A percentile compares a stretch with the other conserved stretches of the same genome.
These are phyloP conservation scores for Mellilla xanthometata DNA, from an alignment of 2,888 invertebrate species.

Conservation along the genomic window DNA sequence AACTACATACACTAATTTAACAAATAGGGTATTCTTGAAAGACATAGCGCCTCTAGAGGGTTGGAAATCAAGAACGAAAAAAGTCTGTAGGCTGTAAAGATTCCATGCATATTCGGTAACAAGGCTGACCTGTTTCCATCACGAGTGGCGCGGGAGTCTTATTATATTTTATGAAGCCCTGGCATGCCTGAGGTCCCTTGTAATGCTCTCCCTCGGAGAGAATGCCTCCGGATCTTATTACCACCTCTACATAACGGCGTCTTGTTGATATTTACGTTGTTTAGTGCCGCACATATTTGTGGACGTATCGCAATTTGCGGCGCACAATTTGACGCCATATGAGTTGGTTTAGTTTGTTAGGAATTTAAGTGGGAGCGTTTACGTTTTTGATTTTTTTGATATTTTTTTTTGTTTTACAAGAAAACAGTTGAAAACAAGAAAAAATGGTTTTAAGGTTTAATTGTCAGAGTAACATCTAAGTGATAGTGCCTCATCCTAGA, in stretches of 20 bases:
- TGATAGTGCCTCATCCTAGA: too few species aligned
- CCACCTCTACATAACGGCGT: slow-evolving; percentile 50
- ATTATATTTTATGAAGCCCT: slow-evolving; percentile 76
- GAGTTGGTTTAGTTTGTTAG: slow-evolving; percentile 3
- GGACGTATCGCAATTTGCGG: slow-evolving; percentile 12
- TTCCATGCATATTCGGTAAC: slow-evolving; percentile 23
- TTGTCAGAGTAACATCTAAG: too few species aligned
- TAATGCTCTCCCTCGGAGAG: slow-evolving; percentile 57
- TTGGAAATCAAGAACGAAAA: too few species aligned
- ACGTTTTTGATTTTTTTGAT: too few species aligned
- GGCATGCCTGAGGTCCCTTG: slow-evolving; percentile 59
- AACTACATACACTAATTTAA: too few species aligned
- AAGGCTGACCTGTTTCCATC: slow-evolving; percentile 53
- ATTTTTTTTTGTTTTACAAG: too few species aligned
- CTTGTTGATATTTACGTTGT: slow-evolving; percentile 49
- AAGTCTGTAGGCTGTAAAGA: slow-evolving; percentile 18
- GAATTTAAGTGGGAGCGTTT: too few species aligned
- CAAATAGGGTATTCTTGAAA: too few species aligned
- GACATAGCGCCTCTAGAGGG: too few species aligned
- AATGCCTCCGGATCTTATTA: slow-evolving; percentile 64
- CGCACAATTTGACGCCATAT: slow-evolving; percentile 19
- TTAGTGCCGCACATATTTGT: slow-evolving; percentile 25
- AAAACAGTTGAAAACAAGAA: too few species aligned
- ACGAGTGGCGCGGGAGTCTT: slow-evolving; percentile 58
- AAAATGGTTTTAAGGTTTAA: too few species aligned